A percentile compares a stretch with the other conserved stretches of the same genome.
Evolutionary conservation across 2,888 invertebrate species (phyloP).

Genomic region (Apamea crenata): DNA sequence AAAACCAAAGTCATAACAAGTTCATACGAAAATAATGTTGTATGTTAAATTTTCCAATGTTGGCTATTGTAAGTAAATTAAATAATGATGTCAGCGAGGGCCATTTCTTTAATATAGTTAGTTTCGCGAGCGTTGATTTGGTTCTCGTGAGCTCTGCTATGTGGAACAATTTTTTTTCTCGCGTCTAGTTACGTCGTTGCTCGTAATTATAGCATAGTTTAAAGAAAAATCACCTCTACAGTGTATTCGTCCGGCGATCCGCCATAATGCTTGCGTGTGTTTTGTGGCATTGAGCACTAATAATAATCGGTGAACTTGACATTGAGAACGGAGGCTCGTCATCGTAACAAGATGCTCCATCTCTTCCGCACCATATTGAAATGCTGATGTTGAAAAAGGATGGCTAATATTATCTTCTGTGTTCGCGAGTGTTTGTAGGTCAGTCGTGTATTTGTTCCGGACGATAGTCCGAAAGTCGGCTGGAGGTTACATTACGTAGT

Average conservation of each 20-base stretch:
- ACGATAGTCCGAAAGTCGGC: slow-evolving; percentile 90
- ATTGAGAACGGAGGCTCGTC: slow-evolving; percentile 90
- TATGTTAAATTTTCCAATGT: neutral
- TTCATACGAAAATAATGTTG: neutral
- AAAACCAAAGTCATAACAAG: slow-evolving; percentile 5
- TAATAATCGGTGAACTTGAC: slow-evolving; percentile 91
- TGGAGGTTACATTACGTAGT: slow-evolving; percentile 88
- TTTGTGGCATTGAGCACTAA: slow-evolving; percentile 90
- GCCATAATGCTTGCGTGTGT: slow-evolving; percentile 86
- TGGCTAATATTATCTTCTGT: slow-evolving; percentile 82
- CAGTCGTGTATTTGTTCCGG: slow-evolving; percentile 90
- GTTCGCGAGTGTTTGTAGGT: slow-evolving; percentile 89
- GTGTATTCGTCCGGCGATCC: slow-evolving; percentile 76
- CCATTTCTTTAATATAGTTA: slow-evolving; percentile 29
- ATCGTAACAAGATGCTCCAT: slow-evolving; percentile 84
- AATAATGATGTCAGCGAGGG: neutral
- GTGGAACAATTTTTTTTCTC: slow-evolving; percentile 45
- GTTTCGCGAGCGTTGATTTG: slow-evolving; percentile 29
- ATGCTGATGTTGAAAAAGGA: slow-evolving; percentile 80
- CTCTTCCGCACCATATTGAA: slow-evolving; percentile 79
- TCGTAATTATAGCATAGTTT: slow-evolving; percentile 64
- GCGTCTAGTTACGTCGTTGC: slow-evolving; percentile 46
- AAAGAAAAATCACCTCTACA: slow-evolving; percentile 64
- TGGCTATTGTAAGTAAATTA: slow-evolving; percentile 3
- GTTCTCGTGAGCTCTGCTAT: slow-evolving; percentile 30